Conservation (phyloP, 2,888 invertebrate species). For the Leucophora obtusa region DNA sequence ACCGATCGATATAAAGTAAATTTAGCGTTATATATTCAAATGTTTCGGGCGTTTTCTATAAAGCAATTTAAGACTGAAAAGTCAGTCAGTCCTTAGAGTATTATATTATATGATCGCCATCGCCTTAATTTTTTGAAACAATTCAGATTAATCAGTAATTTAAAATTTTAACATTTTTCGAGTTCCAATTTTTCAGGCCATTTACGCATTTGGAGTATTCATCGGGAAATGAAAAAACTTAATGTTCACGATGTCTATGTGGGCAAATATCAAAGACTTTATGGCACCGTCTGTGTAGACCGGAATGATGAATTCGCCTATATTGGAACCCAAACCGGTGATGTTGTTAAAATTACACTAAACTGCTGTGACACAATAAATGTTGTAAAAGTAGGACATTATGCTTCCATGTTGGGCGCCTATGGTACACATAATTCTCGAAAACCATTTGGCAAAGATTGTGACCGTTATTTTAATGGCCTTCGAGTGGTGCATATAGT, state of each 20-base stretch:
- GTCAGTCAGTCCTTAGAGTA: no score
- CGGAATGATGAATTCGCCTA: slow-evolving; percentile 86
- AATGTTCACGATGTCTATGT: slow-evolving; percentile 86
- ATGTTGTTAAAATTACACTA: slow-evolving; percentile 78
- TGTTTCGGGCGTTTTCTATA: no score
- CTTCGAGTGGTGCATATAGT: slow-evolving; percentile 84
- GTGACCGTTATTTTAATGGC: slow-evolving; percentile 77
- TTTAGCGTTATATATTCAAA: no score
- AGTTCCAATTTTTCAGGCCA: slow-evolving; percentile 79
- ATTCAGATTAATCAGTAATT: no score
- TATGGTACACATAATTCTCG: slow-evolving; percentile 78
- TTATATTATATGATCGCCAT: no score
- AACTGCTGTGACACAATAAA: slow-evolving; percentile 77
- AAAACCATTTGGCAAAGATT: slow-evolving; percentile 77
- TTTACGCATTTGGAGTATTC: slow-evolving; percentile 87
- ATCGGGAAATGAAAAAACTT: slow-evolving; percentile 84
- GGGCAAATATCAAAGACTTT: slow-evolving; percentile 87
- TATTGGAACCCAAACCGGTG: slow-evolving; percentile 92
- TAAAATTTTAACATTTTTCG: no score
- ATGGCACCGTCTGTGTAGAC: slow-evolving; percentile 86
- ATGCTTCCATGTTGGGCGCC: slow-evolving; percentile 80
- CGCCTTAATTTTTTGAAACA: no score
- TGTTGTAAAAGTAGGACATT: slow-evolving; percentile 68
- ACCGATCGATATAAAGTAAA: no score
- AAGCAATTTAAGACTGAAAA: no score